Base-by-base conservation (phyloP, 2,888 invertebrate genomes). In the Latheticus oryzae region DNA sequence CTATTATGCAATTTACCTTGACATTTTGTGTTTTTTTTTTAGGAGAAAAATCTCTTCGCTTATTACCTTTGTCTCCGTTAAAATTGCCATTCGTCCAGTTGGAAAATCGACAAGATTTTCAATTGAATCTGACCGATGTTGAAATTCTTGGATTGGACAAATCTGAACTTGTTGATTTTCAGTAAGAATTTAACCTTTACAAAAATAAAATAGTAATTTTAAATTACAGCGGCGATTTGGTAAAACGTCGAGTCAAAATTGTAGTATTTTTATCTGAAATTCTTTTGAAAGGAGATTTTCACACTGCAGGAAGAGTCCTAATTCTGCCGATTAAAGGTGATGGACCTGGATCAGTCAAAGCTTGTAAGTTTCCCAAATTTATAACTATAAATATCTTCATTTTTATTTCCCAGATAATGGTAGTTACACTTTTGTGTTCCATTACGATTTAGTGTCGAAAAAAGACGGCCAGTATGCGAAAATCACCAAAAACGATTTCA, bases 301-400 rank as follows among this genome's bases (percentile, higher is more conserved):
- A 69, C n/a, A 68, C 75, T 3, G 64, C 68, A 19, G 77, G 76
- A 5, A 66, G 64, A 53, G 67, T 77, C 47, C 58, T 76, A 9
- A 63, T 76, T 8, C 33, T 77, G 9, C 75, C 76, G 0, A 72
- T 76, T 40, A 53, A 56, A 28, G 76, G 76, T 53, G 57, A 65
- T 8, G 76, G 76, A n/a, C 69, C 67, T 2, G 65, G 69, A 1
- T 69, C 73, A 50, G 61, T 75, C 3, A 73, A 70, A 1, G 58
- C 62, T 13, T 53, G 68, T 69, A 64, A 64, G 58, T 43, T 28
- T 24, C 24, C 3, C 3, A 3, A 28, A 28, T 28, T 28, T 3
- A 28, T 5, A 2, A 28, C 3, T n/a, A n/a, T n/a, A n/a, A n/a
- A n/a, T n/a, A 50, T 5, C 3, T 21, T 38, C 12, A 45, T 42